Evolutionary conservation across 2,113 vertebrate genomes (phyloP), one percentile per base, ranked within the genome.

Genomic region (Agelaius tricolor): DNA sequence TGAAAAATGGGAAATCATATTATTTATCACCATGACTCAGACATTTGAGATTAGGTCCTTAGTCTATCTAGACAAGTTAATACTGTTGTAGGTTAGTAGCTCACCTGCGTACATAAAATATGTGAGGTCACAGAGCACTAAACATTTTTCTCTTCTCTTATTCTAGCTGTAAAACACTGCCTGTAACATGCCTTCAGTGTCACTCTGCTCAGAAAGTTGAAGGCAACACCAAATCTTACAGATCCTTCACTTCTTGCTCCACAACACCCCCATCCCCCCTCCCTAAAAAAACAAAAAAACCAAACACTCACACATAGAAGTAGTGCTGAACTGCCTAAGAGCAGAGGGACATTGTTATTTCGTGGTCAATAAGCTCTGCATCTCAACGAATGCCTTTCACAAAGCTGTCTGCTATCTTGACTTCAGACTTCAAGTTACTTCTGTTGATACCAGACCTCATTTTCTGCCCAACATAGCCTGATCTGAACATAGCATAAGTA

Each of bases 311-410:
- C 5, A 30, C 11, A 30, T 2, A 51, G 23, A 84, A 82, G 39
- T 7, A 57, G 12, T 28, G 13, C 22, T 62, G 17, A 80, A 84
- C 28, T 9, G 76, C 10, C 41, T 37, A 88, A 12, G 10, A 62
- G 8, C 9, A 73, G n/a, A 49, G 18, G 28, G 15, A 37, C 37
- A 15, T 41, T 57, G 18, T 3, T 52, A 6, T 75, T 83, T 61
- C 4, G 6, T 46, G 4, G 17, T 30, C n/a, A 73, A 31, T 10
- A 44, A 69, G 12, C 15, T 84, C 30, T 49, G 9, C 7, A 11
- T 33, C 4, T 61, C 26, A 65, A 21, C 0, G 0, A 78, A 39
- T 9, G 1, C 49, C 35, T 80, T 61, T 58, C 18, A 82, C 5
- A 83, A 22, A 65, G 9, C 20, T 57, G 13, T 16, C 35, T 59